Evolutionary conservation across 2,888 invertebrate genomes (phyloP).

Genomic region (Xestia c-nigrum): DNA sequence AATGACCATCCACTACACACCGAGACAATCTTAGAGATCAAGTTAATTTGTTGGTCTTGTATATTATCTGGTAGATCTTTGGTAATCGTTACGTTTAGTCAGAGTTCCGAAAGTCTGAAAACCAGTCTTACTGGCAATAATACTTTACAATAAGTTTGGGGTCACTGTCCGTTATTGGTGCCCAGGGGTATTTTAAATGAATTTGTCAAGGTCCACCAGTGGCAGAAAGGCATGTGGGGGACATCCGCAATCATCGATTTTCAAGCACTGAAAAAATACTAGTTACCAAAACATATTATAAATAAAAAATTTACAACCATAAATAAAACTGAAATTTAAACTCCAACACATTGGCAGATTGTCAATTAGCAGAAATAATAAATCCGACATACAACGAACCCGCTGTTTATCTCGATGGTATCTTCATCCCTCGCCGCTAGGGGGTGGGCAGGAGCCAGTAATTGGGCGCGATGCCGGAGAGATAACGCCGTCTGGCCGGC

Average conservation of each 20-base stretch:
- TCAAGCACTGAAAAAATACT: neutral
- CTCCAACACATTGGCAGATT: conserved; percentile 45
- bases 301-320: neutral
- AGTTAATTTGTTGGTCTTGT: neutral
- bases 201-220: neutral
- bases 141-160: no score
- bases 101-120: no score
- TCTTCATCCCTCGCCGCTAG: conserved; percentile 64
- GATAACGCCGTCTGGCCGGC: conserved; percentile 71
- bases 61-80: no score
- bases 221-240: neutral
- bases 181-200: neutral
- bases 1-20: neutral
- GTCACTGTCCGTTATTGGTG: neutral
- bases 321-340: conserved; percentile 31
- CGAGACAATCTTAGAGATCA: neutral
- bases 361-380: conserved; percentile 65
- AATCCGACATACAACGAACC: conserved; percentile 57
- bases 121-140: no score
- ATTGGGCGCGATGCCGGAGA: conserved; percentile 76
- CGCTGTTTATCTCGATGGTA: conserved; percentile 63
- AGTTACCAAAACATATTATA: neutral
- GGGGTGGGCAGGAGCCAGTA: conserved; percentile 63
- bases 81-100: no score
- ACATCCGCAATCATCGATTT: neutral